Evolutionary conservation across 1,140 invertebrate species (phyloP), one percentile per base, ranked within the genome.

Genomic region (Ceratitis capitata): DNA sequence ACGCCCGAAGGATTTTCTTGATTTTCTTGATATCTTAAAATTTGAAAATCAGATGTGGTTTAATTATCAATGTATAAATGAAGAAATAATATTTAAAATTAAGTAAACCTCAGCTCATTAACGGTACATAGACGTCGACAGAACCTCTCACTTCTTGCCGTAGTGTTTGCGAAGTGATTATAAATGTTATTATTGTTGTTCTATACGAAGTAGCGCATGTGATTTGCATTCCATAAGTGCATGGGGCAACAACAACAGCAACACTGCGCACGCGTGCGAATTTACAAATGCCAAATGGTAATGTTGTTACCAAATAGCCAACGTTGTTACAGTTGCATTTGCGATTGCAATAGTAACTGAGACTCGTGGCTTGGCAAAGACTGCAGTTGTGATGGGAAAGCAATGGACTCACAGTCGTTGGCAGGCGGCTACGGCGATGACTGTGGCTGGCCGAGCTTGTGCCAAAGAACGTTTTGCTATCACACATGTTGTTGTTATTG

Each of bases 191-290:
- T 45, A n/a, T 78, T 78, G 69, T 35, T 14, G 14, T 69, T 32
- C 0, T 32, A 32, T 74, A 16, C 29, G 26, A 7, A 78, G 69
- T 45, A 78, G 69, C 69, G 39, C 69, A 78, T 78, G 39, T 78
- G 39, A 78, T 78, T 78, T 78, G 39, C 69, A 78, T 78, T 78
- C 69, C 39, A 78, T 78, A 78, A 78, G 39, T 78, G 64, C 32
- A 69, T 49, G 16, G 16, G 47, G n/a, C 51, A 56, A 56, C 19
- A 45, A 78, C 32, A 78, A 29, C 61, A 19, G 32, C 61, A 32
- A 35, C 32, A 35, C 2, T 78, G 69, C 69, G 39, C 69, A 45
- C 69, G 69, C 39, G 69, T 45, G 69, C 69, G 32, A 16, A 45
- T 78, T 78, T 78, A 42, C 69, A 32, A 78, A 78, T 78, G 9